Evolutionary conservation across 2,888 invertebrate species (phyloP).

Genomic region (Sabellastarte sp.): DNA sequence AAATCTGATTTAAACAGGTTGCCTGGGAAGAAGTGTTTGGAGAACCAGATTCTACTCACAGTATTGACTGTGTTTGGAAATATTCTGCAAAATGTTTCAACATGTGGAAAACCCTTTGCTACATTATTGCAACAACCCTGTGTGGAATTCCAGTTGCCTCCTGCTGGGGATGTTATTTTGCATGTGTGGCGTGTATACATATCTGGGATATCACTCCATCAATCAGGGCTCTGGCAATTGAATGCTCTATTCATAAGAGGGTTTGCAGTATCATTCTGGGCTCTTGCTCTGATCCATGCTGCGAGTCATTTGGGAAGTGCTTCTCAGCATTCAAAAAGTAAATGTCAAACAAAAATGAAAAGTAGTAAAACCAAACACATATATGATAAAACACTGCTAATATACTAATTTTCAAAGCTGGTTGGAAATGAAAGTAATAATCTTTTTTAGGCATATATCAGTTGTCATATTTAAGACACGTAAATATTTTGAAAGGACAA

Average conservation of each 20-base stretch:
- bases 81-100: slow-evolving; percentile 69
- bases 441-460: too few species aligned
- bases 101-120: slow-evolving; percentile 69
- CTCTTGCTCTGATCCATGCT: slow-evolving; percentile 32
- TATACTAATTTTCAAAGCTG: too few species aligned
- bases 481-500: too few species aligned
- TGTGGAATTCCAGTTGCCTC: slow-evolving; percentile 70
- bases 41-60: slow-evolving; percentile 36
- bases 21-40: slow-evolving; percentile 39
- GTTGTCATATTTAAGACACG: too few species aligned
- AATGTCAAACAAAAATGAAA: too few species aligned
- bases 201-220: slow-evolving; percentile 36
- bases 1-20: slow-evolving; percentile 66
- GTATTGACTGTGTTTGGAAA: slow-evolving; percentile 70
- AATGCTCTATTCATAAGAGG: slow-evolving; percentile 41
- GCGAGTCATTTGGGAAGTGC: slow-evolving; percentile 27
- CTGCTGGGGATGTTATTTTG: slow-evolving; percentile 59
- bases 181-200: slow-evolving; percentile 65
- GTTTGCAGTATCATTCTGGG: slow-evolving; percentile 13
- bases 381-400: too few species aligned
- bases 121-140: slow-evolving; percentile 68
- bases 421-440: too few species aligned
- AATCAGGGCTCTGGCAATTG: slow-evolving; percentile 59
- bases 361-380: too few species aligned
- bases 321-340: slow-evolving; percentile 30